phyloP scores from a whole-genome alignment of 1,140 invertebrate genomes.

The Samia ricini region DNA sequence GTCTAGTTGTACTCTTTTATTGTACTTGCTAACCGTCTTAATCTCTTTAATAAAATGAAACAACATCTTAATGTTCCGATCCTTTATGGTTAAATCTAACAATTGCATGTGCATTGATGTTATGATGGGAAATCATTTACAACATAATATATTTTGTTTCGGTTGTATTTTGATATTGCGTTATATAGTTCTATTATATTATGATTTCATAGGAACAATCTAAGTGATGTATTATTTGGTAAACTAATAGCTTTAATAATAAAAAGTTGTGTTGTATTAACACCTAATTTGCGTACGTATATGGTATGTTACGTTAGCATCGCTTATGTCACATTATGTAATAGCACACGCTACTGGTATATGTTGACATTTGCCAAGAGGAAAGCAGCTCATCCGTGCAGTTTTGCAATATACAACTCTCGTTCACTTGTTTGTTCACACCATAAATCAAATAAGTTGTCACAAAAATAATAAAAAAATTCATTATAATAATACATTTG shows the following conservation, averaged over 20 bases:
- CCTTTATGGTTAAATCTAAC: not conserved
- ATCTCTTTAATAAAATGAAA: not conserved
- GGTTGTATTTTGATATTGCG: not conserved
- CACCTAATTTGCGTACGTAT: conserved; percentile 21
- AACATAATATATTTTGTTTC: not conserved
- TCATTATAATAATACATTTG: too few species aligned
- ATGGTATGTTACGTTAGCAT: conserved; percentile 4
- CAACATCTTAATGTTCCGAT: not conserved
- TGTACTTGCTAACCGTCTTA: not conserved
- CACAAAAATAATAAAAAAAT: too few species aligned
- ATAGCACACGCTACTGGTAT: conserved; percentile 36
- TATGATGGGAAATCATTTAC: not conserved
- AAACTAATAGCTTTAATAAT: not conserved
- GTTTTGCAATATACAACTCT: conserved; percentile 34
- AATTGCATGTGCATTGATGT: not conserved
- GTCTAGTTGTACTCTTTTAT: too few species aligned
- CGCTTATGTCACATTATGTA: conserved; percentile 32
- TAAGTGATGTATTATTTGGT: not conserved
- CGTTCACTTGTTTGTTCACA: not conserved
- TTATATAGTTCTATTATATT: not conserved
- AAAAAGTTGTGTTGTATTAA: not conserved
- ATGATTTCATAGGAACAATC: not conserved
- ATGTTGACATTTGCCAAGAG: conserved; percentile 50
- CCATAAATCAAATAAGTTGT: too few species aligned
- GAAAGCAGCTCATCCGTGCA: conserved; percentile 35